Percentiles rank a stretch among this genome's conserved stretches.
phyloP scores from a whole-genome alignment of 1,140 invertebrate species.

The Cepaea nemoralis region DNA sequence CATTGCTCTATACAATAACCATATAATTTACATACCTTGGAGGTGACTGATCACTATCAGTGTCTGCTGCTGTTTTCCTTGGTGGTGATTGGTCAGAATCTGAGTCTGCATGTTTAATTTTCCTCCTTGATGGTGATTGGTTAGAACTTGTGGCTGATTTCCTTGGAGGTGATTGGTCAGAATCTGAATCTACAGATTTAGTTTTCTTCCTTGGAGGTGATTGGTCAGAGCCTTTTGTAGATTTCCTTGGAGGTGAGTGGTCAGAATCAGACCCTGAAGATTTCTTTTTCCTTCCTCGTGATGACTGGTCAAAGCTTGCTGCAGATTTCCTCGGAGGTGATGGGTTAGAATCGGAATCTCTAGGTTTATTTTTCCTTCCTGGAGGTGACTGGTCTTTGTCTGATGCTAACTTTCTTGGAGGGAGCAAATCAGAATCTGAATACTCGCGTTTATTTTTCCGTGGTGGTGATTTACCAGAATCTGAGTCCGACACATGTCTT shows the following conservation, averaged over 20 bases:
- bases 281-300: conserved; percentile 38
- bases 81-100: conserved; percentile 62
- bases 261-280: conserved; percentile 53
- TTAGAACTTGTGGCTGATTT: conserved; percentile 59
- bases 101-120: no score
- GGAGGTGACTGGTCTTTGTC: conserved; percentile 61
- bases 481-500: conserved; percentile 53
- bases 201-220: conserved; percentile 57
- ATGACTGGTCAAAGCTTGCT: no score
- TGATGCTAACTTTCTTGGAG: conserved; percentile 51
- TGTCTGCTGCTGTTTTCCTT: no score
- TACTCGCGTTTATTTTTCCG: conserved; percentile 44
- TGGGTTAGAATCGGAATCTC: conserved; percentile 58
- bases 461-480: conserved; percentile 44
- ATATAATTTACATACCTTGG: no score
- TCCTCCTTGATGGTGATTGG: conserved; percentile 56
- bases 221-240: conserved; percentile 49
- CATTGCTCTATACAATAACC: no score
- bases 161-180: conserved; percentile 57
- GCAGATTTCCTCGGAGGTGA: conserved; percentile 58
- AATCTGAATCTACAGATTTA: conserved; percentile 54
- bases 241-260: conserved; percentile 44
- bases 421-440: conserved; percentile 57
- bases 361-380: no score
- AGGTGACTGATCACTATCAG: no score